Percentiles rank a stretch among this genome's conserved stretches.
Conservation (phyloP, 2,888 invertebrate genomes). For the Thyatira batis region DNA sequence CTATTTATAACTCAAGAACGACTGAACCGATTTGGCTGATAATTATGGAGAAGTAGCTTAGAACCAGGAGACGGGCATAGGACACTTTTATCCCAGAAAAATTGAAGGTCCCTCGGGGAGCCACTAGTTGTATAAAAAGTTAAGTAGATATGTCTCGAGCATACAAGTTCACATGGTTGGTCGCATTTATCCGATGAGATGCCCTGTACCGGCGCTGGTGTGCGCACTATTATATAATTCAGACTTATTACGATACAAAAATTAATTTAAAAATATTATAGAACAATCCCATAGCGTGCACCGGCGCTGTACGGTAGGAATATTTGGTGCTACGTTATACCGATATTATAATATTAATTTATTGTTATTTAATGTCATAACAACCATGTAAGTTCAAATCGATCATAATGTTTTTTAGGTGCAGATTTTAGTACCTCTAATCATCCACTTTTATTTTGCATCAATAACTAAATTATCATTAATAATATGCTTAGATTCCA, state of each 20-base stretch:
- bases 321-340: conserved; percentile 46
- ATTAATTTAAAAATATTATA: not conserved
- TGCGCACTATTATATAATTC: too few species aligned
- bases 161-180: not conserved
- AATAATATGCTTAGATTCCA: too few species aligned
- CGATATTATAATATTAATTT: conserved; percentile 21
- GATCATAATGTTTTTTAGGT: not conserved
- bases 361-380: conserved; percentile 19
- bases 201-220: not conserved
- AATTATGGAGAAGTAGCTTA: too few species aligned
- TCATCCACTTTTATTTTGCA: not conserved
- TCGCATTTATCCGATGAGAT: not conserved
- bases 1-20: too few species aligned
- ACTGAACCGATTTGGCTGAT: too few species aligned
- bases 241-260: too few species aligned
- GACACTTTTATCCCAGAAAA: too few species aligned
- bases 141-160: not conserved
- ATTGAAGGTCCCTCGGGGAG: too few species aligned
- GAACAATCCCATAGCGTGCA: not conserved
- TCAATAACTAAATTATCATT: not conserved
- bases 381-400: conserved; percentile 5
- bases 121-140: not conserved
- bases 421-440: not conserved
- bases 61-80: too few species aligned
- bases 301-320: conserved; percentile 9